Conservation (phyloP, 2,113 vertebrate species). For the Alligator mississippiensis region DNA sequence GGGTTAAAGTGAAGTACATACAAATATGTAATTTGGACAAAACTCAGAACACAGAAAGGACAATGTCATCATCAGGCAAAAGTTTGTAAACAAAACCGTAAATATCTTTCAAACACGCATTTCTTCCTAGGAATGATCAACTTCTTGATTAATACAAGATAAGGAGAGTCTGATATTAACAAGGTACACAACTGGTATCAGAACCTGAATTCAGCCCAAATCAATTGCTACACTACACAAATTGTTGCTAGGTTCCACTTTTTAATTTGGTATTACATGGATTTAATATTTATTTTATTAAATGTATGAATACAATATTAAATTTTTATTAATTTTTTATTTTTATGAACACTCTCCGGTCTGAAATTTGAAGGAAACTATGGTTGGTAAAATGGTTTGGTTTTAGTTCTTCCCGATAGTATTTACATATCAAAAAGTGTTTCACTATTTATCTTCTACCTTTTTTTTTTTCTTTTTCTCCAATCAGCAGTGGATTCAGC, state of each 20-base stretch:
- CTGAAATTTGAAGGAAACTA: neutral
- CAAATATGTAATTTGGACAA: slow-evolving; percentile 28
- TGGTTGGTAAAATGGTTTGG: neutral
- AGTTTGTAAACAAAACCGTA: neutral
- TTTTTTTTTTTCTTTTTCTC: neutral
- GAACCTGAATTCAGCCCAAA: neutral
- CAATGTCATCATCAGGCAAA: neutral
- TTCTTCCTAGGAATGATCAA: neutral
- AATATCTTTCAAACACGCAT: fast-evolving
- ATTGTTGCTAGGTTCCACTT: fast-evolving
- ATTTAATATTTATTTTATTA: too few relatives aligned
- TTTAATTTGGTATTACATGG: too few relatives aligned
- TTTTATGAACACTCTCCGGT: neutral
- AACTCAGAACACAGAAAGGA: neutral
- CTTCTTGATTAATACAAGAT: neutral
- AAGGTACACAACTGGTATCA: fast-evolving
- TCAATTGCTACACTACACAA: neutral
- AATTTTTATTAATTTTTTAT: neutral
- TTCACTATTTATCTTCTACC: neutral
- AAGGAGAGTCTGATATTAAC: neutral
- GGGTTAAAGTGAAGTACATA: slow-evolving; percentile 4
- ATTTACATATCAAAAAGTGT: neutral
- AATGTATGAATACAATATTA: too few relatives aligned
- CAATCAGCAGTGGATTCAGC: neutral
- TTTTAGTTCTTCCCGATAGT: neutral